Evolutionary conservation across 2,797 vertebrate genomes (phyloP), one percentile per base, ranked within the genome.

Genomic region (Scolopax bukidnonensis): DNA sequence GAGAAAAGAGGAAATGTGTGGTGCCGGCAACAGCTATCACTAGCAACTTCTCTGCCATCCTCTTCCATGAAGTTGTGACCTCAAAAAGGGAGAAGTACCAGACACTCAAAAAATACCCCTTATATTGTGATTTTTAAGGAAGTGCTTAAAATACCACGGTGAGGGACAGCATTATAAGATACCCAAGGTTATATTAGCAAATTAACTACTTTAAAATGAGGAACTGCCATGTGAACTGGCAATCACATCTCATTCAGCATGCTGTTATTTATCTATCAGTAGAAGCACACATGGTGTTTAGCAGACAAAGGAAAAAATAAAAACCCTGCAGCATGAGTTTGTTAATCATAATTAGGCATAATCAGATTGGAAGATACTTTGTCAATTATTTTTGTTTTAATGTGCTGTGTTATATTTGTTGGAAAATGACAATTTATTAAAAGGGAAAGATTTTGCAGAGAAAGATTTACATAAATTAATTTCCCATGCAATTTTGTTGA

Each of bases 191-290:
- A 59, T 4, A 11, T 32, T 50, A 50, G 36, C 60, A 90, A 93
- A 90, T 32, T 0, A 93, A 80, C 51, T 82, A 45, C 36, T 90
- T 87, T 32, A 71, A 89, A 74, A 70, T 47, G 54, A 70, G 59
- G 83, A 90, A 50, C 10, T 2, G 9, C 71, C 30, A 23, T 24
- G 38, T 47, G 74, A 94, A 90, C 27, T 65, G 74, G 40, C 75
- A 95, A 64, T 84, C 54, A 53, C 33, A 17, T 82, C 54, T 86
- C 85, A 50, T 67, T 90, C 90, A 80, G 64, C 41, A 12, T 53
- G 32, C 68, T 87, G 74, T 68, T 94, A 84, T 90, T 95, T 96
- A 87, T 93, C 77, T 80, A 33, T 50, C 86, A 92, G 60, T 75
- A 90, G 64, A 89, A 93, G 53, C 45, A 77, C 68, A 68, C 60